Conservation (phyloP, 2,888 invertebrate genomes). For the Dexiosoma caninum region DNA sequence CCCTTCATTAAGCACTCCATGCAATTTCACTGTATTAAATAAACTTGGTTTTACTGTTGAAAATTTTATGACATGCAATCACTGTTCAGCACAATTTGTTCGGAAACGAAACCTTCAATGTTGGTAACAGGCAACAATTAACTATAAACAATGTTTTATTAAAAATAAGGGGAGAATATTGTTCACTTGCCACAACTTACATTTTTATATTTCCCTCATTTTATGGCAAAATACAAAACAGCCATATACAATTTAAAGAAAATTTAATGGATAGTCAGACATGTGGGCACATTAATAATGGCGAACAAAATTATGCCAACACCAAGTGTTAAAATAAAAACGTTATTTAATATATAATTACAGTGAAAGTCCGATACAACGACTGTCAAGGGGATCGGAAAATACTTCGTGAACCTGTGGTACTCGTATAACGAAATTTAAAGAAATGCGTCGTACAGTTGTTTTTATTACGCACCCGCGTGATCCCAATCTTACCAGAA, state of each 20-base stretch:
- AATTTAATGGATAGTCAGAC: slow-evolving; percentile 50
- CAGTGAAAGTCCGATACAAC: too few relatives aligned
- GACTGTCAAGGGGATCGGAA: too few relatives aligned
- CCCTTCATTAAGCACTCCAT: too few relatives aligned
- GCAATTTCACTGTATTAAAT: too few relatives aligned
- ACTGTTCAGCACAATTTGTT: slow-evolving; percentile 26
- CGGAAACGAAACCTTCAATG: slow-evolving; percentile 41
- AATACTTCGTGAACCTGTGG: too few relatives aligned
- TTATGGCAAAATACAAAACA: slow-evolving; percentile 42
- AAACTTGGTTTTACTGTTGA: neutral
- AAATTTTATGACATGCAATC: neutral
- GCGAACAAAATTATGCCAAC: neutral
- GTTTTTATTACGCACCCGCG: too few relatives aligned
- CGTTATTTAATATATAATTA: too few relatives aligned
- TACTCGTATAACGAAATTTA: too few relatives aligned
- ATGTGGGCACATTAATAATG: slow-evolving; percentile 5
- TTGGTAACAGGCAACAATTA: slow-evolving; percentile 58
- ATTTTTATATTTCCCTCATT: slow-evolving; percentile 26
- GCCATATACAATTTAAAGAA: slow-evolving; percentile 50
- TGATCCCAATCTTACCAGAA: too few relatives aligned
- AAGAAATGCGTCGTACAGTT: too few relatives aligned
- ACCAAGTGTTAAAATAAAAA: too few relatives aligned
- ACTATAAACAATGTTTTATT: slow-evolving; percentile 51
- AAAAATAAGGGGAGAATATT: slow-evolving; percentile 21
- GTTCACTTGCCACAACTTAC: slow-evolving; percentile 25